Conservation (phyloP, 1,140 invertebrate species). For the Diorhabda sublineata region DNA sequence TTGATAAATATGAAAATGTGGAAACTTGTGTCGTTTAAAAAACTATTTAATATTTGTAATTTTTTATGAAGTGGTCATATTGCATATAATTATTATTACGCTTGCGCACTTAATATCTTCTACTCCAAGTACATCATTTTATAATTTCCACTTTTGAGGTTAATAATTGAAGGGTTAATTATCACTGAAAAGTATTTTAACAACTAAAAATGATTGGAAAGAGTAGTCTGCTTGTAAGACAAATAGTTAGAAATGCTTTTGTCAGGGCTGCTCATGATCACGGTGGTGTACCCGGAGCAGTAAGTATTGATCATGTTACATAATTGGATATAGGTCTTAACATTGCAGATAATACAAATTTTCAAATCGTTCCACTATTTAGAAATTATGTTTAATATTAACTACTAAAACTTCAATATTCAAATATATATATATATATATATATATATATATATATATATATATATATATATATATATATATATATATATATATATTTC, state of each 20-base stretch:
- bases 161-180: not conserved
- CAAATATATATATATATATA: too few relatives aligned
- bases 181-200: not conserved
- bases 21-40: too few relatives aligned
- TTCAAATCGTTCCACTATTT: not conserved
- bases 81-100: not conserved
- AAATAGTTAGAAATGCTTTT: conserved; percentile 37
- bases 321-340: conserved; percentile 18
- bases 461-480: too few relatives aligned
- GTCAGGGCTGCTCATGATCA: conserved; percentile 54
- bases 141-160: not conserved
- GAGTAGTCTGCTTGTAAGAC: conserved; percentile 36
- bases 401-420: too few relatives aligned
- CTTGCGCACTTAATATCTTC: not conserved
- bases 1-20: too few relatives aligned
- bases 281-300: conserved; percentile 63
- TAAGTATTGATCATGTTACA: conserved; percentile 43
- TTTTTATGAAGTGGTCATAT: too few relatives aligned
- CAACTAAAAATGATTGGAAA: conserved; percentile 38
- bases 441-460: too few relatives aligned
- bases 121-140: not conserved
- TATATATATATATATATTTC: not conserved
- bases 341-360: conserved; percentile 16
- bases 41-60: too few relatives aligned
- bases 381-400: conserved; percentile 5